Conservation (phyloP, 2,888 invertebrate species). For the Penaeus monodon region DNA sequence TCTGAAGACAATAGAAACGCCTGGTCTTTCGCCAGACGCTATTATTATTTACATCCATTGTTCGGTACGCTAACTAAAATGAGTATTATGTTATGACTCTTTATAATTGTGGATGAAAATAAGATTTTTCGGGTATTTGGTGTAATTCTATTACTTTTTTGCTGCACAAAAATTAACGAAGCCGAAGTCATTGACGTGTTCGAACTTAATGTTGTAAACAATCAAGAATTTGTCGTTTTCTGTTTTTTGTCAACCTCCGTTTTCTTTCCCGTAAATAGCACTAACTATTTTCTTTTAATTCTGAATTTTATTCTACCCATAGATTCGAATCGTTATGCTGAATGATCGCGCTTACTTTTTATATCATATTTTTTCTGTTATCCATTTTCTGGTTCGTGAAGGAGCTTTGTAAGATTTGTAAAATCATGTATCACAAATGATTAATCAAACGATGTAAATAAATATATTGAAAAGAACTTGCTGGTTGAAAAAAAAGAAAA, state of each 20-base stretch:
- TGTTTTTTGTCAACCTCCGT: not conserved
- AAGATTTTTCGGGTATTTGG: too few relatives aligned
- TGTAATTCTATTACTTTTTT: not conserved
- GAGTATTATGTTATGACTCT: too few relatives aligned
- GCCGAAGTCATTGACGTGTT: not conserved
- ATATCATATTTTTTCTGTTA: too few relatives aligned
- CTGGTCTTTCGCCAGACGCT: constrained; percentile 41
- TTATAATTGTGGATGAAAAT: too few relatives aligned
- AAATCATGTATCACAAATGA: too few relatives aligned
- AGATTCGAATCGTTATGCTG: not conserved
- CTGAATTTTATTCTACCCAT: not conserved
- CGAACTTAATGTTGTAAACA: constrained; percentile 48
- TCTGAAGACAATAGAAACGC: constrained; percentile 28
- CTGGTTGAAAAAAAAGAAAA: not conserved
- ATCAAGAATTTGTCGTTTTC: constrained; percentile 43
- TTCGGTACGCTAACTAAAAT: not conserved
- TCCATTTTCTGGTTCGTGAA: too few relatives aligned
- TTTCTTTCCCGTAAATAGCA: not conserved
- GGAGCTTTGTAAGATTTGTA: too few relatives aligned
- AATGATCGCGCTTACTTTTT: too few relatives aligned
- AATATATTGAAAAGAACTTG: too few relatives aligned
- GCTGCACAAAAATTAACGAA: not conserved
- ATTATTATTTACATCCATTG: constrained; percentile 52
- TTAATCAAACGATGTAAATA: too few relatives aligned
- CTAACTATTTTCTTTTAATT: not conserved